Base-by-base conservation (phyloP, 2,797 vertebrate genomes). In the Hylomyscus alleni region DNA sequence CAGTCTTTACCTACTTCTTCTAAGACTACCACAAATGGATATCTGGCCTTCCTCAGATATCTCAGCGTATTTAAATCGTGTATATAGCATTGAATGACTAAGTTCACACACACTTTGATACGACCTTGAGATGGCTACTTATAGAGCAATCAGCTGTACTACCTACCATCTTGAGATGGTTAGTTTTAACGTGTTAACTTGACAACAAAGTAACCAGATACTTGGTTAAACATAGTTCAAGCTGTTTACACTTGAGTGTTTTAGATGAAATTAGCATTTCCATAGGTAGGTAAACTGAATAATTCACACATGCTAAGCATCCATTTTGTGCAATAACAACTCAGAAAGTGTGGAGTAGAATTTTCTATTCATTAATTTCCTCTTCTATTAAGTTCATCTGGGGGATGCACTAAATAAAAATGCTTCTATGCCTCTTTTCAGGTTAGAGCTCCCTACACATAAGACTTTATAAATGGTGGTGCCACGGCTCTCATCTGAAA, bases 381-480 rank as follows among this genome's bases (percentile, higher is more conserved):
- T 76, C 50, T 88, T 92, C 72, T 44, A 80, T 90, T 83, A 94
- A 96, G 81, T 22, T 67, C 37, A 75, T 90, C 40, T 24, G 50
- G 47, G 47, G 86, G 40, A 31, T 83, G 4, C 40, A 73, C 47
- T 78, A 82, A 94, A 77, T 47, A 90, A 24, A 81, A 91, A 83
- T 56, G 60, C 29, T 67, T 73, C 26, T 20, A 1, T 26, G 3
- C 31, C 52, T 67, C 72, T 47, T 47, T 78, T 90, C 37, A 73
- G 76, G 26, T 67, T 14, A 83, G 80, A 84, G 40, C 5, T 60
- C 37, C 22, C 20, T 19, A n/a, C 13, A 22, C 12, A 34, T 22
- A 85, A 54, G 31, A n/a, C 76, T 91, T 56, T 50, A 13, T 40
- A 20, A 24, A 44, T 26, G 34, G 73, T 4, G 17, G 0, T 80